Conservation (phyloP, 1,140 invertebrate genomes). For the Drosophila nasuta region DNA sequence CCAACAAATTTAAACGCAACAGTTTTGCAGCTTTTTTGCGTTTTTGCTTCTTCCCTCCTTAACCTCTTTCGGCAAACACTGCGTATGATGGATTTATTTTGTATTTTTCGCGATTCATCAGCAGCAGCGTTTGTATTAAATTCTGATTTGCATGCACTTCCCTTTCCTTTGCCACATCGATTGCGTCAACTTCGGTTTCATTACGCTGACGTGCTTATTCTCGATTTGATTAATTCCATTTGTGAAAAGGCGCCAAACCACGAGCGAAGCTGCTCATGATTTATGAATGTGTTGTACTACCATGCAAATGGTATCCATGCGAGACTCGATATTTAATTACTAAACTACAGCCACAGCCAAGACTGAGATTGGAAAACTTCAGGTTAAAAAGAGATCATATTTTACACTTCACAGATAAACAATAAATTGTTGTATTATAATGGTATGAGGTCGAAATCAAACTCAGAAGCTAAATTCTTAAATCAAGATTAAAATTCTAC, state of each 20-base stretch:
- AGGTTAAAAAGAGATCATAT: no score
- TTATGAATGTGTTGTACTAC: conserved; percentile 39
- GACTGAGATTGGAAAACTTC: no score
- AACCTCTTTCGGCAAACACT: background rate
- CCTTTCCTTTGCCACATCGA: no score
- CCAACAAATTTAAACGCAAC: background rate
- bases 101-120: background rate
- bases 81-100: background rate
- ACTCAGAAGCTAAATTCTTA: no score
- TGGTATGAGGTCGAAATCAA: no score
- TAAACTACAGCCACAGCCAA: background rate
- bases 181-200: background rate
- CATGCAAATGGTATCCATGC: background rate
- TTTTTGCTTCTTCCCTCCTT: background rate
- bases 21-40: no score
- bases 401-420: no score
- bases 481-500: no score
- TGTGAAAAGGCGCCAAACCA: background rate
- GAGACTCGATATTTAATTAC: background rate
- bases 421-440: no score
- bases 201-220: conserved; percentile 1
- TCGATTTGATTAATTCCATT: conserved; percentile 56
- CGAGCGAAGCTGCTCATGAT: conserved; percentile 33
- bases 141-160: background rate
- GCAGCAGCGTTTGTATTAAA: background rate